phyloP scores from a whole-genome alignment of 2,888 invertebrate species.

The Drosophila lutescens region DNA sequence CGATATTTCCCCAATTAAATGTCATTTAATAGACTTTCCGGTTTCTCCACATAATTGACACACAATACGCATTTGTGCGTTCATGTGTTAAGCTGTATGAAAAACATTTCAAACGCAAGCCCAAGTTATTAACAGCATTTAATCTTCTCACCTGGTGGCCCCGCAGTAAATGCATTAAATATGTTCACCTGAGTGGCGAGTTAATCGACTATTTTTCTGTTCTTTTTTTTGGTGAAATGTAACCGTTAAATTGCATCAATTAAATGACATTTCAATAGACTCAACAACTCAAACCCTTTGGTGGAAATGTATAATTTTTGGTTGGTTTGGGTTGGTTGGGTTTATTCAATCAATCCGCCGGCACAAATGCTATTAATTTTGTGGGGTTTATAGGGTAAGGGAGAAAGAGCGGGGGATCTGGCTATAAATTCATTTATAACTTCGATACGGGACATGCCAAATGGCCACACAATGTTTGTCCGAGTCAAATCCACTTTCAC shows the following conservation, averaged over 20 bases:
- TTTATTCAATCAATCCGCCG: conserved; percentile 56
- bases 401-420: neutral
- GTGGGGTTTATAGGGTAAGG: neutral
- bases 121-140: conserved; percentile 20
- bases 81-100: conserved; percentile 11
- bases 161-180: conserved; percentile 31
- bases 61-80: conserved; percentile 21
- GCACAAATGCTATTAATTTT: conserved; percentile 57
- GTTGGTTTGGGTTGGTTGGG: conserved; percentile 19
- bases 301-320: conserved; percentile 16
- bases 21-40: conserved; percentile 13
- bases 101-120: neutral
- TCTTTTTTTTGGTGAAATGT: conserved; percentile 19
- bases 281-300: neutral
- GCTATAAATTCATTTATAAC: conserved; percentile 69
- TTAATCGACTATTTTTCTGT: conserved; percentile 32
- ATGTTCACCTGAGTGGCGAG: conserved; percentile 31
- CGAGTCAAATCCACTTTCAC: conserved; percentile 64
- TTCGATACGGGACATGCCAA: conserved; percentile 48
- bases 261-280: conserved; percentile 19
- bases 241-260: conserved; percentile 28
- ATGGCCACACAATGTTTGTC: conserved; percentile 48
- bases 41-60: conserved; percentile 10
- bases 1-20: conserved; percentile 9
- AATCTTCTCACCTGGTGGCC: conserved; percentile 24